Conservation (phyloP, 2,888 invertebrate species). For the Synanthedon andrenaeformis region DNA sequence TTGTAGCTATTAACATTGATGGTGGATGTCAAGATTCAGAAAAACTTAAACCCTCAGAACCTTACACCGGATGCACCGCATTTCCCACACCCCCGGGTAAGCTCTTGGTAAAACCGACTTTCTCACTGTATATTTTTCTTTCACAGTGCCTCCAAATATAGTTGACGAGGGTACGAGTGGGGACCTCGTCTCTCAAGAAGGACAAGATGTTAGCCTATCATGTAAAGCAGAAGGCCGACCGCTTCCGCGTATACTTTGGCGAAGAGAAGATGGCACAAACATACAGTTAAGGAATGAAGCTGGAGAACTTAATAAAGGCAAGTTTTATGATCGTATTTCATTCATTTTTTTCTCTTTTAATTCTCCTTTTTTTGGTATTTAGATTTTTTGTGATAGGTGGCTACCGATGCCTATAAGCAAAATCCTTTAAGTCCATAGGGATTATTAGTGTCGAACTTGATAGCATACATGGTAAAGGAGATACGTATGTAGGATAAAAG, state of each 20-base stretch:
- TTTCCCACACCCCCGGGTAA: too few relatives aligned
- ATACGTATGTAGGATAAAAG: too few relatives aligned
- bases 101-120: too few relatives aligned
- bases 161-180: conserved; percentile 82
- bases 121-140: conserved; percentile 15
- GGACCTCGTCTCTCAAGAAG: conserved; percentile 79
- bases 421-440: too few relatives aligned
- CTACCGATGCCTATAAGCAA: too few relatives aligned
- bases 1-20: too few relatives aligned
- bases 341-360: background rate
- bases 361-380: background rate
- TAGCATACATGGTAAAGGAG: too few relatives aligned
- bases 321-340: background rate
- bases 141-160: conserved; percentile 83
- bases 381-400: too few relatives aligned
- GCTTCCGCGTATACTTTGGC: conserved; percentile 74
- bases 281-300: conserved; percentile 62
- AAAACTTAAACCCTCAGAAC: too few relatives aligned
- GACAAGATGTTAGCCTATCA: conserved; percentile 78
- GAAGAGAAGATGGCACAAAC: conserved; percentile 71
- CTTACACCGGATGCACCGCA: too few relatives aligned
- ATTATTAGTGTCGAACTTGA: too few relatives aligned
- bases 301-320: conserved; percentile 58
- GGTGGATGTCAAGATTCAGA: too few relatives aligned
- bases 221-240: conserved; percentile 82